phyloP scores from a whole-genome alignment of 2,113 vertebrate genomes.

The Daboia siamensis region DNA sequence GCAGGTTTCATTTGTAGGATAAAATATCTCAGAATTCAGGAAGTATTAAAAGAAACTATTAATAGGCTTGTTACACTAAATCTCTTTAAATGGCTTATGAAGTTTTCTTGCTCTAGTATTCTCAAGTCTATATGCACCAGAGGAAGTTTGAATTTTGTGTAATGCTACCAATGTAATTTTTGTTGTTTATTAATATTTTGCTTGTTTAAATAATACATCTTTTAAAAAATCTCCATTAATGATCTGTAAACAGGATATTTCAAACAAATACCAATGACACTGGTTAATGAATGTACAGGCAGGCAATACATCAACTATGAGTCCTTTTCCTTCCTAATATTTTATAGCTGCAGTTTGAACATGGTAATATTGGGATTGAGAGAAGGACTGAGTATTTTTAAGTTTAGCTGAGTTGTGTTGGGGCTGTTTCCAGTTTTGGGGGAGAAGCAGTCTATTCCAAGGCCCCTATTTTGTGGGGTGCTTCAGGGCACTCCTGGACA shows the following conservation, averaged over 20 bases:
- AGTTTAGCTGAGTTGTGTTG: neutral
- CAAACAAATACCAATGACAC: neutral
- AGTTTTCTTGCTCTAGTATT: neutral
- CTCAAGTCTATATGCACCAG: neutral
- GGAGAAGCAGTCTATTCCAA: neutral
- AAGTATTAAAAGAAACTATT: neutral
- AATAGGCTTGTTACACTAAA: neutral
- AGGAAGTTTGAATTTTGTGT: slow-evolving; percentile 36
- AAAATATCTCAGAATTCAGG: neutral
- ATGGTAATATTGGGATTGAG: neutral
- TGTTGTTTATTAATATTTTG: rapidly evolving
- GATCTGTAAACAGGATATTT: slow-evolving; percentile 17
- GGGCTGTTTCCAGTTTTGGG: too few relatives aligned
- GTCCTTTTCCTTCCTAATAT: too few relatives aligned
- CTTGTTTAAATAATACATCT: neutral
- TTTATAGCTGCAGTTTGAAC: neutral
- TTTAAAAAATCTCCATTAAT: slow-evolving; percentile 17
- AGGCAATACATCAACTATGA: neutral
- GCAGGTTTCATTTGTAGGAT: neutral
- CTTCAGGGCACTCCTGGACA: neutral
- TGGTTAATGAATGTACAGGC: neutral
- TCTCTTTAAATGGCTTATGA: neutral
- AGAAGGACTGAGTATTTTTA: neutral
- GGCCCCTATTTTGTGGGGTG: neutral
- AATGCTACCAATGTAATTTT: slow-evolving; percentile 4